Evolutionary conservation across 2,797 vertebrate species (phyloP).

Genomic region (Enteromius anoplus): DNA sequence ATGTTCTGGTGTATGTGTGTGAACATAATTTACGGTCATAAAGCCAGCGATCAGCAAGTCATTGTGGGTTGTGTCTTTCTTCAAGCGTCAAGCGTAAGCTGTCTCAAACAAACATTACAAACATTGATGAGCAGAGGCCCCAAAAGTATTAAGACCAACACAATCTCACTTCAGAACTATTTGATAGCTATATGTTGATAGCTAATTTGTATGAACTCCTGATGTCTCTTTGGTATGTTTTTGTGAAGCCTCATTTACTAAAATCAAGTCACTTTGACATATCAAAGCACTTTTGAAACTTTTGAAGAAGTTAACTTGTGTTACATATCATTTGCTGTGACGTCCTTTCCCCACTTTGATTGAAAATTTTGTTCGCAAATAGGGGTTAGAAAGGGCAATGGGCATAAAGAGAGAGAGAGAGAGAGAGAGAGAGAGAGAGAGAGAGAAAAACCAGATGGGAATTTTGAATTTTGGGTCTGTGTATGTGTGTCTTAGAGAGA

Average conservation of each 20-base stretch:
- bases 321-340: background rate
- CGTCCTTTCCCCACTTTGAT: background rate
- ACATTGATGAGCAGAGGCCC: background rate
- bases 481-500: conserved; percentile 73
- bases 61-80: conserved; percentile 27
- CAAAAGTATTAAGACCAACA: background rate
- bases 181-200: background rate
- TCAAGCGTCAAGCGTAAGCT: conserved; percentile 32
- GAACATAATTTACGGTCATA: conserved; percentile 45
- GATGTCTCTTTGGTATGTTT: background rate
- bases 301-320: background rate
- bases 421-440: conserved; percentile 9
- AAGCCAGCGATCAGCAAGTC: conserved; percentile 1
- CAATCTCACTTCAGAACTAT: background rate
- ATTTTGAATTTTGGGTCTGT: conserved; percentile 73
- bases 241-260: background rate
- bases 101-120: conserved; percentile 15
- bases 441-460: conserved; percentile 80
- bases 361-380: background rate
- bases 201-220: background rate
- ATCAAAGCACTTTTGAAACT: background rate
- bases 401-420: conserved; percentile 9
- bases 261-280: too few relatives aligned
- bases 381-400: background rate
- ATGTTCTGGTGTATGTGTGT: conserved; percentile 48